Percentiles rank a stretch among this genome's conserved stretches.
Conservation (phyloP, 2,797 vertebrate species). For the Sebastes oblongus region DNA sequence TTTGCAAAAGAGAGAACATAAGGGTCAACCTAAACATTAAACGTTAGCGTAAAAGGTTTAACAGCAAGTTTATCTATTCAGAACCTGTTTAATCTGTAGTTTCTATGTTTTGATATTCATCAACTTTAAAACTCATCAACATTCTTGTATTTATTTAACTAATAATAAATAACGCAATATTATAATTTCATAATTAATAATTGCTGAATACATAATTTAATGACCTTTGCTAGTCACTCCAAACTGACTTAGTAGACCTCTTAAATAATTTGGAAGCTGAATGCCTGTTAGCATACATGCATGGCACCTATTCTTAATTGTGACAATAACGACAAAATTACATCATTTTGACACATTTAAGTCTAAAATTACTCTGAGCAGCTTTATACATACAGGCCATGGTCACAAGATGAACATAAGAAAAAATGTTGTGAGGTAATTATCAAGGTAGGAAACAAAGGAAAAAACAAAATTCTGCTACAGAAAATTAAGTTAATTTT, state of each 20-base stretch:
- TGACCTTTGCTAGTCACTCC: rapidly evolving
- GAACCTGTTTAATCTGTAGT: not conserved
- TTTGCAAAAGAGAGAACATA: not conserved
- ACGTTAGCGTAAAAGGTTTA: not conserved
- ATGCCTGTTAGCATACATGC: not conserved
- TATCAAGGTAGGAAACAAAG: too few relatives aligned
- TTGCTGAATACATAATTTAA: not conserved
- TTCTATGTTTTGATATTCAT: not conserved
- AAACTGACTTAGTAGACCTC: not conserved
- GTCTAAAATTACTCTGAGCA: not conserved
- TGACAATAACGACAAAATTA: not conserved
- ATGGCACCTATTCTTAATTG: not conserved
- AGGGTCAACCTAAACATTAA: not conserved
- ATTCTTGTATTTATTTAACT: not conserved
- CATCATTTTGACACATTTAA: not conserved
- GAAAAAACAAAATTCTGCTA: not conserved
- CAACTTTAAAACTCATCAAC: not conserved
- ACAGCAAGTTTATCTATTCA: not conserved
- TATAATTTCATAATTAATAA: not conserved
- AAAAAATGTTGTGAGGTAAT: not conserved
- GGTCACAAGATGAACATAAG: not conserved
- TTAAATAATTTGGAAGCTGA: not conserved
- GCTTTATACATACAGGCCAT: not conserved
- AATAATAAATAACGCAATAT: not conserved
- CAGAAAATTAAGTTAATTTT: not conserved